These are phyloP conservation scores for Synodontis membranacea DNA, from an alignment of 2,113 vertebrate species.

Conservation along the genomic window DNA sequence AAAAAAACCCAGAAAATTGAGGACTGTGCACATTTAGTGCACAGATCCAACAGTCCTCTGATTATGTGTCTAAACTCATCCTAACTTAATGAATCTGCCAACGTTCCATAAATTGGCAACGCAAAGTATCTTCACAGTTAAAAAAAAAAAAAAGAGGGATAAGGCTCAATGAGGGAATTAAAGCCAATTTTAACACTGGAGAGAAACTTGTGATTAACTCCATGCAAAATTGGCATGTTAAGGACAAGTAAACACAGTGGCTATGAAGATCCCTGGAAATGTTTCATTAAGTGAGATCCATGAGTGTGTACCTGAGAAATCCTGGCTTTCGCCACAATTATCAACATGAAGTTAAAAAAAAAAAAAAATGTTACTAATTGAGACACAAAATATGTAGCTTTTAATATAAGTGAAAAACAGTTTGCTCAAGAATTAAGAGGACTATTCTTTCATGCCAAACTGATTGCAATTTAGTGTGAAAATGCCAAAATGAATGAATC, in stretches of 20 bases:
- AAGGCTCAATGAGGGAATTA: conserved; percentile 48
- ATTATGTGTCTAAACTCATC: conserved; percentile 52
- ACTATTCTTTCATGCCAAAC: conserved; percentile 61
- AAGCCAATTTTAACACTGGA: conserved; percentile 55
- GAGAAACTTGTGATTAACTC: conserved; percentile 51
- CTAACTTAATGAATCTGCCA: conserved; percentile 49
- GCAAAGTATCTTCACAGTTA: conserved; percentile 56
- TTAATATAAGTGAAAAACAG: conserved; percentile 40
- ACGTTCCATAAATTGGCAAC: conserved; percentile 53
- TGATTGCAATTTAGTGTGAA: conserved; percentile 12
- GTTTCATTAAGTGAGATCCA: conserved; percentile 46
- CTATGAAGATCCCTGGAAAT: conserved; percentile 52
- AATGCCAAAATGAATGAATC: conserved; percentile 21
- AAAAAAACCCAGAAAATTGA: conserved; percentile 1
- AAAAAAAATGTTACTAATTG: conserved; percentile 28
- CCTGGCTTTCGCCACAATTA: conserved; percentile 48
- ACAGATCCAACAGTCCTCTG: conserved; percentile 43
- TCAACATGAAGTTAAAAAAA: conserved; percentile 21
- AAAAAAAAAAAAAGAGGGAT: conserved; percentile 43
- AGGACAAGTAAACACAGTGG: conserved; percentile 48
- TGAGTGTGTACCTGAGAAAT: conserved; percentile 54
- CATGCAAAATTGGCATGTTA: conserved; percentile 50
- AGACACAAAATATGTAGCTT: conserved; percentile 26
- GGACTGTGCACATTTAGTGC: conserved; percentile 38
- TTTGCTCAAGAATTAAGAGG: conserved; percentile 60